Percentiles rank a stretch among this genome's conserved stretches.
These are phyloP conservation scores for Tetrax tetrax DNA, from an alignment of 2,113 vertebrate genomes.

Conservation along the genomic window DNA sequence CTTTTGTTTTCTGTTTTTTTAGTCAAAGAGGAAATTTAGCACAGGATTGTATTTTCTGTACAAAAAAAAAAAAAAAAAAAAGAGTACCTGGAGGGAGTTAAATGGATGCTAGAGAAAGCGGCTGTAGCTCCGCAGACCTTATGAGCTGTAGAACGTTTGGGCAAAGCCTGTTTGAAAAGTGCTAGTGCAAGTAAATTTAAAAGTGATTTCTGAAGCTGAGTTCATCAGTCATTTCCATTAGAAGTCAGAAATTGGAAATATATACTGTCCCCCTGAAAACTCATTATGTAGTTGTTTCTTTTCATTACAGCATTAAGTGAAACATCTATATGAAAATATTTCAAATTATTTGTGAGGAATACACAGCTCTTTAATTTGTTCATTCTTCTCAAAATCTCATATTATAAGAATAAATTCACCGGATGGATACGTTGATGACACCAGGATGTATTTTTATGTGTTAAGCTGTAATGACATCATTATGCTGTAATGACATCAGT, in stretches of 20 bases:
- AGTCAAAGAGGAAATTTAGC: conserved; percentile 11
- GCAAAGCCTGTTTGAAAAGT: conserved; percentile 16
- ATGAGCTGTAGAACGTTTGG: neutral
- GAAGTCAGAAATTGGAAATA: neutral
- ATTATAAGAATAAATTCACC: neutral
- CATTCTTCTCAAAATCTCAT: neutral
- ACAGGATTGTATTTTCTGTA: neutral
- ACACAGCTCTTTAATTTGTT: neutral
- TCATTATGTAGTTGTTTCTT: neutral
- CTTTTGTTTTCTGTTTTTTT: neutral
- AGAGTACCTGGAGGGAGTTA: neutral
- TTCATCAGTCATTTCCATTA: neutral
- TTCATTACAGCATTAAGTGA: neutral
- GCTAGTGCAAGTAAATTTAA: neutral
- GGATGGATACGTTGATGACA: neutral
- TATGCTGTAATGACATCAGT: neutral
- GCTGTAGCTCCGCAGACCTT: neutral
- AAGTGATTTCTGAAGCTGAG: neutral
- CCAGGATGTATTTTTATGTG: neutral
- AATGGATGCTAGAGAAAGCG: neutral
- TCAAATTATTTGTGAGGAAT: neutral
- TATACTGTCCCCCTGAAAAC: neutral
- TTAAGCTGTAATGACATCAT: neutral
- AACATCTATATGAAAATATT: neutral
- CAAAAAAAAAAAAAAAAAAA: neutral